Base-by-base conservation (phyloP, 2,113 vertebrate genomes). In the Cygnus buccinator region DNA sequence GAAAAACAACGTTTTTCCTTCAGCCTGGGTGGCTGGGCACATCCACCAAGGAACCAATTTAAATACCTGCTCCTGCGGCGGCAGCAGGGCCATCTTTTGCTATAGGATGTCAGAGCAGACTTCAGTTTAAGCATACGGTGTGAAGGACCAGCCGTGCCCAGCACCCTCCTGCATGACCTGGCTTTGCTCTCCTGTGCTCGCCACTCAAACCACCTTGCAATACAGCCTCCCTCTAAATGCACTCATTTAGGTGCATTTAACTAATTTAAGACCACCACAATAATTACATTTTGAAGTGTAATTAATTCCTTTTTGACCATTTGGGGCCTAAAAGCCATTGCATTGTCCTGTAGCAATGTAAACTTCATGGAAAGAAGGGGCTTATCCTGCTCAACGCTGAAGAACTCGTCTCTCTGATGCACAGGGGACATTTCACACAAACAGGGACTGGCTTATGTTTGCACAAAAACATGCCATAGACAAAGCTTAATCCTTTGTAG, bases 141-240 rank as follows among this genome's bases (percentile, higher is more conserved):
- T 8, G 41, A 48, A 89, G 39, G 82, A 67, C 17, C 55, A 13
- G 35, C 46, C 14, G 3, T 62, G 44, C 44, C 22, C 43, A 6
- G 22, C 1, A 7, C n/a, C 65, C 50, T 87, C 31, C 50, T 50
- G 44, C 39, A 31, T 25, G 9, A 4, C 52, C 46, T 41, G 68
- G 3, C n/a, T 68, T 52, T 43, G 29, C 73, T 4, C 0, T 19
- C 10, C 0, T 0, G 7, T 13, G 7, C 9, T 86, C 37, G 10
- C 17, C 5, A 4, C 7, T 18, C 48, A 75, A 41, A 54, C 8
- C 71, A 26, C 70, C 46, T 57, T 19, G 16, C 31, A 41, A 14
- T 29, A 22, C 28, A 28, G 37, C 26, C 79, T 35, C 11, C 10
- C 2, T 5, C 72, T 25, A 63, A 59, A 50, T 2, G 35, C 20